Base-by-base conservation (phyloP, 2,888 invertebrate genomes). In the Tetragonisca angustula region DNA sequence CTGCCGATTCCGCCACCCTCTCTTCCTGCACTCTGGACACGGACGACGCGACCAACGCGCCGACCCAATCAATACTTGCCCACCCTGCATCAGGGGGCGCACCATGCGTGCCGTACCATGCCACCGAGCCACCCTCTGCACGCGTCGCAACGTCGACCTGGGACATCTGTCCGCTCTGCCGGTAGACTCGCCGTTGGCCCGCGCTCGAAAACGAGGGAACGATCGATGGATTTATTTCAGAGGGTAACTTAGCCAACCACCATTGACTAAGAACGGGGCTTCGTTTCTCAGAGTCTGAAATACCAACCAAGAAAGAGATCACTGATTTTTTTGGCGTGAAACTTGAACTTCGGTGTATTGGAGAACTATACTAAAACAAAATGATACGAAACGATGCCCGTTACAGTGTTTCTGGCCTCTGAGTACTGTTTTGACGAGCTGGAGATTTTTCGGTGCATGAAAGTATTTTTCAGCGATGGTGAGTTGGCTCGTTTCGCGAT, bases 1-100 rank as follows among this genome's bases (percentile, higher is more conserved):
- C 91, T 90, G 89, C 88, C 91, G 89, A 88, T 87, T 86, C 87
- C 90, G 90, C 89, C 91, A 90, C 90, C 90, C 88, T 88, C 85
- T 88, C 83, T 85, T 89, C 83, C 85, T 88, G 88, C 90, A 84
- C 88, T 83, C 81, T 82, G 89, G 62, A 75, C 78, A 86, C 43
- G 85, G 80, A 83, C 84, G 85, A 76, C 88, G 65, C 65, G 88
- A 83, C 82, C 81, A 79, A 86, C 83, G 64, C 87, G 83, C 76
- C 89, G 86, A 88, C 90, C 83, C 91, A 92, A 92, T 92, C 90
- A 92, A 90, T 91, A 90, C 92, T 86, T 84, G 84, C 86, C 86
- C 89, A 87, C 85, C 90, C 92, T 88, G 92, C 91, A 90, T 91
- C 90, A 90, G 91, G 89, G 91, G 91, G 92, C 91, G 92, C 90